These are phyloP conservation scores for Cephalotes varians DNA, from an alignment of 2,888 invertebrate genomes.

Conservation along the genomic window DNA sequence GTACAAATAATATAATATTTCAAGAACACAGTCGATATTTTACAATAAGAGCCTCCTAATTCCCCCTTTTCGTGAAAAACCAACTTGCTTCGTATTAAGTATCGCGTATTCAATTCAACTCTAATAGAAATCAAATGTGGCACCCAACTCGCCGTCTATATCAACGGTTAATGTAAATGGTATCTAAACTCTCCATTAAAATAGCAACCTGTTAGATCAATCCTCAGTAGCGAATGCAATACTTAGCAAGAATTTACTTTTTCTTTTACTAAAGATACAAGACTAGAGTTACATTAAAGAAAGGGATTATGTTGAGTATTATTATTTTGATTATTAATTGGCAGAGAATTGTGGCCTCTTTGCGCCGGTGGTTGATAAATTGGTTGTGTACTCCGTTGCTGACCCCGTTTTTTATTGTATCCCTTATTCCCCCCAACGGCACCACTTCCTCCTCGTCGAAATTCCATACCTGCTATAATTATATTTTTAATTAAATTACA, in stretches of 20 bases:
- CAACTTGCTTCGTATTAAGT: constrained; percentile 64
- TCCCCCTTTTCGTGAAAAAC: constrained; percentile 57
- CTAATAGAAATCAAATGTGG: constrained; percentile 65
- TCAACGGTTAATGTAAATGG: constrained; percentile 30
- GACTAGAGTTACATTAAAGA: constrained; percentile 71
- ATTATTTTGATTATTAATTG: constrained; percentile 66
- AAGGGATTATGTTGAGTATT: constrained; percentile 71
- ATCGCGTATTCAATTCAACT: constrained; percentile 57
- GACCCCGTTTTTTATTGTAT: constrained; percentile 77
- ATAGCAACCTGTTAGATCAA: constrained; percentile 59
- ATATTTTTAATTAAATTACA: constrained; percentile 25
- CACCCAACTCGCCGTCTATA: constrained; percentile 60
- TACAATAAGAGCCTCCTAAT: constrained; percentile 49
- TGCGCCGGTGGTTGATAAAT: constrained; percentile 85
- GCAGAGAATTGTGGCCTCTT: constrained; percentile 73
- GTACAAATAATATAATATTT: constrained; percentile 66
- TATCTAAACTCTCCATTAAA: constrained; percentile 51
- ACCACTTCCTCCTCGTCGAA: constrained; percentile 79
- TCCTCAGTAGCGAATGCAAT: constrained; percentile 61
- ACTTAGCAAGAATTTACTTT: constrained; percentile 58
- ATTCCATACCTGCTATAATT: constrained; percentile 78
- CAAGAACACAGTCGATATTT: constrained; percentile 65
- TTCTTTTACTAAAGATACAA: constrained; percentile 54
- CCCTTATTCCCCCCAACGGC: constrained; percentile 73
- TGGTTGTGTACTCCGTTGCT: constrained; percentile 82